Percentiles rank a stretch among this genome's conserved stretches.
phyloP scores from a whole-genome alignment of 2,113 vertebrate species.

The Oryzias melastigma region DNA sequence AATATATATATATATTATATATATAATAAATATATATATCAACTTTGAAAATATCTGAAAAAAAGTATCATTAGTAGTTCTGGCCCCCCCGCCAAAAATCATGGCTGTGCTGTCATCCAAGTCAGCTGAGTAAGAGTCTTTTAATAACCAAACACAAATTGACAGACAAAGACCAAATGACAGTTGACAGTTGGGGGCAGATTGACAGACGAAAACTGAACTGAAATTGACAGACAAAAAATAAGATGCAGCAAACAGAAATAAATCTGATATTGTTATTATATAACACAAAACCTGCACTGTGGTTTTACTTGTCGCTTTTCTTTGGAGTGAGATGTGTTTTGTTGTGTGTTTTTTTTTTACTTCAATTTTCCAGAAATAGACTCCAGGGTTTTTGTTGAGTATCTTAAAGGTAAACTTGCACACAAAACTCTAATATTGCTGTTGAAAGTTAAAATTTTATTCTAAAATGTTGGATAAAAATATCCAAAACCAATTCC shows the following conservation, averaged over 20 bases:
- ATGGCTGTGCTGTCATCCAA: slow-evolving; percentile 21
- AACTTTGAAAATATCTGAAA: slow-evolving; percentile 5
- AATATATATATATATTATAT: background rate
- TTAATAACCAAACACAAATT: slow-evolving; percentile 33
- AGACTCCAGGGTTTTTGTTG: no score
- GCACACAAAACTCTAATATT: no score
- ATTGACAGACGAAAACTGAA: no score
- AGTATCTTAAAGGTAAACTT: no score
- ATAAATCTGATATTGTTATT: slow-evolving; percentile 9
- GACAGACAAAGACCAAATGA: no score
- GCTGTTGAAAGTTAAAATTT: no score
- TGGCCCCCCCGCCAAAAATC: background rate
- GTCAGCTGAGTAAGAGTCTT: slow-evolving; percentile 17
- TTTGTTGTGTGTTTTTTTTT: slow-evolving; percentile 15
- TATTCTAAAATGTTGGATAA: slow-evolving; percentile 1
- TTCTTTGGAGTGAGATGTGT: slow-evolving; percentile 18
- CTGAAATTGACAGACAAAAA: slow-evolving; percentile 11
- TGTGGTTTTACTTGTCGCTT: slow-evolving; percentile 49
- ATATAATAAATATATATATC: background rate
- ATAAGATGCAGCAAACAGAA: slow-evolving; percentile 42
- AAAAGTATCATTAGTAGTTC: slow-evolving; percentile 3
- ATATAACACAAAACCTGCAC: background rate
- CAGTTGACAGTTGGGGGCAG: no score
- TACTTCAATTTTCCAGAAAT: no score
- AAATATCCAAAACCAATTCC: slow-evolving; percentile 6